Evolutionary conservation across 2,888 invertebrate genomes (phyloP).

Genomic region (Colostygia pectinataria): DNA sequence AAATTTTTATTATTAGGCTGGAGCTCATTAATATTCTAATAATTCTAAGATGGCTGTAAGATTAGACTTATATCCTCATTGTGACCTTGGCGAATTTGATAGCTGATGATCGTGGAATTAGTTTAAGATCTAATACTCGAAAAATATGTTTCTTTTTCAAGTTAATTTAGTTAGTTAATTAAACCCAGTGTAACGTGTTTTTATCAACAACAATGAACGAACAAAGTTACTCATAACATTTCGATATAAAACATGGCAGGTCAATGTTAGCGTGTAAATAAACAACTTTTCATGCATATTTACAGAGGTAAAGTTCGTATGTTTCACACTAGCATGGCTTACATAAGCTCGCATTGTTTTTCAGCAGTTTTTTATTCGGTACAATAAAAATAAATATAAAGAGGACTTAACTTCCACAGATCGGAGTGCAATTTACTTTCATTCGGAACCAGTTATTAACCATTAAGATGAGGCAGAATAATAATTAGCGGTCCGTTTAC

Average conservation of each 20-base stretch:
- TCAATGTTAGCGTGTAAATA: slow-evolving; percentile 18
- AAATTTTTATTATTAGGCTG: too few relatives aligned
- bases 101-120: neutral
- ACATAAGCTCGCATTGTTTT: too few relatives aligned
- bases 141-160: too few relatives aligned
- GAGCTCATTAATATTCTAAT: slow-evolving; percentile 49
- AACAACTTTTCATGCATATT: slow-evolving; percentile 6
- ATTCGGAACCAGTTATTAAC: slow-evolving; percentile 19
- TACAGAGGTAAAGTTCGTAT: slow-evolving; percentile 15
- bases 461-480: slow-evolving; percentile 32
- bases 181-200: too few relatives aligned
- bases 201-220: too few relatives aligned
- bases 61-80: slow-evolving; percentile 38
- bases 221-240: neutral
- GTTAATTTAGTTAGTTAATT: too few relatives aligned
- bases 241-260: slow-evolving; percentile 4
- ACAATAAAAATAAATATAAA: too few relatives aligned
- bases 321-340: too few relatives aligned
- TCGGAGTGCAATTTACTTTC: slow-evolving; percentile 25
- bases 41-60: slow-evolving; percentile 39
- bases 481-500: slow-evolving; percentile 46
- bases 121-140: neutral
- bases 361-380: too few relatives aligned
- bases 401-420: too few relatives aligned
- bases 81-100: slow-evolving; percentile 18